Conservation (phyloP, 1,140 invertebrate species). For the Stenopsyche tienmushanensis region DNA sequence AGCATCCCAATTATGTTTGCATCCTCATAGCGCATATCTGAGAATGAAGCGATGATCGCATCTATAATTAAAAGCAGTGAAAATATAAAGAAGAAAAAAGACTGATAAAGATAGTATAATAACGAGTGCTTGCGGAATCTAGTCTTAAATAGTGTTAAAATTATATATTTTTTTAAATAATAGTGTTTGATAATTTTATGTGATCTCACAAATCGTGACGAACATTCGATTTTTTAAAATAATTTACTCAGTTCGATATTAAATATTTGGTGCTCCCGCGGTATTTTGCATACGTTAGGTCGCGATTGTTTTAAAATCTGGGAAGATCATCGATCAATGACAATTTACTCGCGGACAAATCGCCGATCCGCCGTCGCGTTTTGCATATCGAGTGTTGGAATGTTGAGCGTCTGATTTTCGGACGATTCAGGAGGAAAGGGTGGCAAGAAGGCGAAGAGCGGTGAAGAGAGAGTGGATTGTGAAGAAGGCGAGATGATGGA, state of each 20-base stretch:
- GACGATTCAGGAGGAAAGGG: too few species aligned
- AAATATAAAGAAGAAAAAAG: not conserved
- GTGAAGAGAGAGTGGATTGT: conserved; percentile 42
- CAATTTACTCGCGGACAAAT: not conserved
- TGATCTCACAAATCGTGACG: not conserved
- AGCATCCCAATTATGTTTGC: too few species aligned
- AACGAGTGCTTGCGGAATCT: not conserved
- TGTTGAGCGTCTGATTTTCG: not conserved
- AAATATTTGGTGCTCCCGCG: too few species aligned
- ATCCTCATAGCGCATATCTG: too few species aligned
- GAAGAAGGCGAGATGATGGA: conserved; percentile 50
- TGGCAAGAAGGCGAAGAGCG: not conserved
- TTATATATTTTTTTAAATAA: too few species aligned
- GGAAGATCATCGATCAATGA: not conserved
- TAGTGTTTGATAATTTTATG: too few species aligned
- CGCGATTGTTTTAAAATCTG: not conserved
- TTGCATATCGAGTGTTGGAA: not conserved
- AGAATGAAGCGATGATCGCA: too few species aligned
- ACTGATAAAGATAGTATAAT: not conserved
- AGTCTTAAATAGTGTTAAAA: too few species aligned
- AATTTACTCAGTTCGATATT: not conserved
- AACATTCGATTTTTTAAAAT: not conserved
- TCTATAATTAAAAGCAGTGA: too few species aligned
- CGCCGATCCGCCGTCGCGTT: too few species aligned
- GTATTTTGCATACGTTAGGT: not conserved